phyloP scores from a whole-genome alignment of 2,113 vertebrate genomes.

The Ornithorhynchus anatinus region DNA sequence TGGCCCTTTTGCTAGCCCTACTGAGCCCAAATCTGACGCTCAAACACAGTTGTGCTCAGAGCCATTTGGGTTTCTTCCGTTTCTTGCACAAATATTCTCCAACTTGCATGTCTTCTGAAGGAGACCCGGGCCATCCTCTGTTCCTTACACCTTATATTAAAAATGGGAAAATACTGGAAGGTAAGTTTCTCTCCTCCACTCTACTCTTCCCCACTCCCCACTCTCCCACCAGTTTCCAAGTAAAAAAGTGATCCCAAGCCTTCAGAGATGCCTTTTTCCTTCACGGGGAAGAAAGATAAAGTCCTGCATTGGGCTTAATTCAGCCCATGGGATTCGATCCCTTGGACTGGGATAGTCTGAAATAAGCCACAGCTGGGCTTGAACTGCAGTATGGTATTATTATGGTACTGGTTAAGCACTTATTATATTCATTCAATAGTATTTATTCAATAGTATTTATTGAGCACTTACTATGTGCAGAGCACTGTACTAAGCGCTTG shows the following conservation, averaged over 20 bases:
- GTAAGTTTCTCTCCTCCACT: conserved; percentile 37
- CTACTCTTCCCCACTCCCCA: background rate
- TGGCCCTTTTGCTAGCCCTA: conserved; percentile 37
- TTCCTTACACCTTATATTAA: conserved; percentile 83
- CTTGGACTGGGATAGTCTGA: no score
- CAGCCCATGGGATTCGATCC: no score
- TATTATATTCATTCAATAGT: no score
- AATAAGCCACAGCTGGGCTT: no score
- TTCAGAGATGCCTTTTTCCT: no score
- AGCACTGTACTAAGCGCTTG: no score
- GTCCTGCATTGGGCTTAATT: no score
- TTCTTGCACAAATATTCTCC: conserved; percentile 48
- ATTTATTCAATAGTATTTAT: no score
- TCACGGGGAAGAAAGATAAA: no score
- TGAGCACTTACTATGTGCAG: no score
- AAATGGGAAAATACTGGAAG: conserved; percentile 73
- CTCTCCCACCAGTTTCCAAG: background rate
- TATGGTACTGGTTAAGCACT: no score
- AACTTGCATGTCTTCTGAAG: conserved; percentile 39
- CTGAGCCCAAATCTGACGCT: conserved; percentile 41
- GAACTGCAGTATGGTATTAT: no score
- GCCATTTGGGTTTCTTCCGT: conserved; percentile 72
- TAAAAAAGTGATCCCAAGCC: fast-evolving
- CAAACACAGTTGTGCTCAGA: conserved; percentile 28
- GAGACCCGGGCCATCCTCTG: conserved; percentile 75